A percentile compares a stretch with the other conserved stretches of the same genome.
These are phyloP conservation scores for Phacellophora camtschatica DNA, from an alignment of 30 jellyfish, hydroid and myxozoan genomes.

Conservation along the genomic window DNA sequence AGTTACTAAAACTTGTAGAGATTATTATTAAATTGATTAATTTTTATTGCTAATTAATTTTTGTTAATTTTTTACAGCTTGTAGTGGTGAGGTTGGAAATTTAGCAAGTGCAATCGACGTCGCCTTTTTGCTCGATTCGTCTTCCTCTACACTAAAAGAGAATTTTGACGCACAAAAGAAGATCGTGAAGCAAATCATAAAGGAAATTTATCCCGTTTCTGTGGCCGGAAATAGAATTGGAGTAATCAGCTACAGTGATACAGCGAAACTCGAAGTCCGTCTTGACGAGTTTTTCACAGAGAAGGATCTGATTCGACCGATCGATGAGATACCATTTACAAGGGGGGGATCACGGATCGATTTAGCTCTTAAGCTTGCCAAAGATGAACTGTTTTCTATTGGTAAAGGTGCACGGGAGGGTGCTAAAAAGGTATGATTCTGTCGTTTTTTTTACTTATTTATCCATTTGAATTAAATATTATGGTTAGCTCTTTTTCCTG, in stretches of 20 bases:
- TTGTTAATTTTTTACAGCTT: background rate
- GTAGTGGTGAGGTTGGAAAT: background rate
- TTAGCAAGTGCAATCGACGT: too few relatives aligned
- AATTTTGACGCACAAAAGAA: slow-evolving; percentile 71
- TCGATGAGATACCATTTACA: slow-evolving; percentile 64
- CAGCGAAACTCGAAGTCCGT: slow-evolving; percentile 75
- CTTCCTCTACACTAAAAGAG: slow-evolving; percentile 64
- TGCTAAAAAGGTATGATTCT: slow-evolving; percentile 43
- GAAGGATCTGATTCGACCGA: slow-evolving; percentile 36
- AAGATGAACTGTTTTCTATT: slow-evolving; percentile 54
- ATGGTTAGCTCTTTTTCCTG: background rate
- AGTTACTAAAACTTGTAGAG: too few relatives aligned
- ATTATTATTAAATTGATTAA: too few relatives aligned
- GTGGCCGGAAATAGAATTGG: slow-evolving; percentile 80
- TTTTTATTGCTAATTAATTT: too few relatives aligned
- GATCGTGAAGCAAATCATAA: slow-evolving; percentile 67
- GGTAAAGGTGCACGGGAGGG: slow-evolving; percentile 79
- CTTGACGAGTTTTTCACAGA: slow-evolving; percentile 68
- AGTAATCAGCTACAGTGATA: slow-evolving; percentile 65
- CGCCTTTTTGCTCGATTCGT: slow-evolving; percentile 82
- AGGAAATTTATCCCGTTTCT: slow-evolving; percentile 59
- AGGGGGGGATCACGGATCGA: slow-evolving; percentile 83
- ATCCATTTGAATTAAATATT: too few relatives aligned
- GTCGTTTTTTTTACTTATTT: too few relatives aligned
- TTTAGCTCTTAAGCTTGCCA: slow-evolving; percentile 75